Percentiles rank a stretch among this genome's conserved stretches.
Conservation (phyloP, 2,888 invertebrate species). For the Eristalis pertinax region DNA sequence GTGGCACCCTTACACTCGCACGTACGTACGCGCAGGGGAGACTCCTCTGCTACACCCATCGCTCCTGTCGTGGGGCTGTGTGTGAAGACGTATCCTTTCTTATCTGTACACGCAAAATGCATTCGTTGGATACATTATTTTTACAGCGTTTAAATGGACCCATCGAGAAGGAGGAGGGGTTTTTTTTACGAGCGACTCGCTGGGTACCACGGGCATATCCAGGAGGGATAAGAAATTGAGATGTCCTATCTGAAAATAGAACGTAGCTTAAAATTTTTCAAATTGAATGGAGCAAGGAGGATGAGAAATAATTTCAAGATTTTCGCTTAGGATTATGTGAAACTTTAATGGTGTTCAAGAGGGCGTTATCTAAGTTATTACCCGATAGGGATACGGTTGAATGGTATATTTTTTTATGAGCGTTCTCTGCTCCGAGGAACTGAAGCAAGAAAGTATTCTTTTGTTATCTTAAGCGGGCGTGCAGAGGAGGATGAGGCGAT, state of each 20-base stretch:
- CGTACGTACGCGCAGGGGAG: conserved; percentile 5
- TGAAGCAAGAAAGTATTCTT: neutral
- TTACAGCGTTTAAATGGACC: conserved; percentile 46
- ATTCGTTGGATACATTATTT: conserved; percentile 63
- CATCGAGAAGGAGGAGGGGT: neutral
- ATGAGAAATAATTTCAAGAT: conserved; percentile 38
- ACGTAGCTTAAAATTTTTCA: neutral
- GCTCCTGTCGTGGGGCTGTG: conserved; percentile 9
- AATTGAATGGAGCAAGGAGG: neutral
- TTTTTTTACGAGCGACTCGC: conserved; percentile 28
- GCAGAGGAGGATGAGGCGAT: neutral
- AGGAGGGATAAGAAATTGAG: conserved; percentile 48
- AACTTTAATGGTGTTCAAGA: conserved; percentile 63
- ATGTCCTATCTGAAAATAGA: conserved; percentile 41
- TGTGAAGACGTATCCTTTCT: conserved; percentile 58
- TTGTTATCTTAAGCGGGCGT: neutral
- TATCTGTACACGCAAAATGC: conserved; percentile 70
- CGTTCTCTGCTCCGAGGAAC: neutral
- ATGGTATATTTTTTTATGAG: conserved; percentile 32
- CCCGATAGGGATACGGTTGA: conserved; percentile 47
- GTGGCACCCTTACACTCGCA: neutral
- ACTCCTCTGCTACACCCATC: neutral
- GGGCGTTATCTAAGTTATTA: conserved; percentile 66
- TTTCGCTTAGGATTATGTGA: conserved; percentile 43
- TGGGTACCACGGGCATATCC: conserved; percentile 5